Percentiles rank a stretch among this genome's conserved stretches.
phyloP scores from a whole-genome alignment of 2,113 vertebrate genomes.

The Chionomys nivalis region DNA sequence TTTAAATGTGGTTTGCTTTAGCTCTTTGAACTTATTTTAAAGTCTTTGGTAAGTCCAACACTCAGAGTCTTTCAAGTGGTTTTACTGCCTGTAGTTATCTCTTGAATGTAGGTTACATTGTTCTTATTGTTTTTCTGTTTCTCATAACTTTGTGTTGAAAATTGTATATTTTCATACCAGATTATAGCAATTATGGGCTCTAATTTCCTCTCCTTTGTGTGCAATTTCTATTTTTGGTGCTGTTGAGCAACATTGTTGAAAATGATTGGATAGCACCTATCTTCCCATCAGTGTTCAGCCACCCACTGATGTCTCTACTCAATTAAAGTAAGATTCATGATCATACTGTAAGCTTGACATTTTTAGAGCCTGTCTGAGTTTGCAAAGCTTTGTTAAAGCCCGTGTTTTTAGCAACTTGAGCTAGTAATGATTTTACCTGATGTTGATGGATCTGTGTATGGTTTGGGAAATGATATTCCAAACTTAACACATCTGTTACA shows the following conservation, averaged over 20 bases:
- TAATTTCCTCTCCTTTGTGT: background rate
- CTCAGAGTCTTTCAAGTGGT: background rate
- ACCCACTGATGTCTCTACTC: conserved; percentile 4
- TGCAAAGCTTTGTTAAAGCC: background rate
- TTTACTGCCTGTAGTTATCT: conserved; percentile 12
- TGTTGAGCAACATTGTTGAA: background rate
- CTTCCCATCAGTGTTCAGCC: background rate
- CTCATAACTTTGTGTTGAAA: conserved; percentile 12
- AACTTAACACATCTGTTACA: conserved; percentile 25
- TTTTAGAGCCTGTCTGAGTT: conserved; percentile 16
- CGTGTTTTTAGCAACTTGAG: conserved; percentile 28
- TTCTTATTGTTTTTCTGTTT: conserved; percentile 8
- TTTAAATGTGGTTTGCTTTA: background rate
- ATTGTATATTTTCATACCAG: background rate
- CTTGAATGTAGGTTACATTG: background rate
- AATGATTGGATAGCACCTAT: background rate
- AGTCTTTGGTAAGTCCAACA: conserved; percentile 12
- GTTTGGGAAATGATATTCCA: conserved; percentile 36
- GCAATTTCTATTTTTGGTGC: background rate
- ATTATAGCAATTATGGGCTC: background rate
- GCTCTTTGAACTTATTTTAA: conserved; percentile 17
- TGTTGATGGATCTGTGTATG: background rate
- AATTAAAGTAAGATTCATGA: background rate
- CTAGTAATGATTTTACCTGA: background rate
- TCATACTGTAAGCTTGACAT: conserved; percentile 9